Percentiles rank a stretch among this genome's conserved stretches.
phyloP scores from a whole-genome alignment of 2,888 invertebrate genomes.

The Xylocampa areola region DNA sequence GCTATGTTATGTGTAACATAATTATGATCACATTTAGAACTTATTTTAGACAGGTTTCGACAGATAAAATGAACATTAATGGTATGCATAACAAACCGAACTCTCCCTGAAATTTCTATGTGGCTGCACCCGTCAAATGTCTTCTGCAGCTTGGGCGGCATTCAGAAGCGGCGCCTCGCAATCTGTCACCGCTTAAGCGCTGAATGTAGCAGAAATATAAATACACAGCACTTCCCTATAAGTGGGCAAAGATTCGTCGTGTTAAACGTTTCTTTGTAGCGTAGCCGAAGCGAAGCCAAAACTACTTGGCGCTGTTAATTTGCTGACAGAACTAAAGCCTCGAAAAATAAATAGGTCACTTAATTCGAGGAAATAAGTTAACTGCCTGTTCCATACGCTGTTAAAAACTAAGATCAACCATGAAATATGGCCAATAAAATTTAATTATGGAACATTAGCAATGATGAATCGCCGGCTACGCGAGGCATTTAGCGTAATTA shows the following conservation, averaged over 20 bases:
- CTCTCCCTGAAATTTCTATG: constrained; percentile 32
- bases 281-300: constrained; percentile 47
- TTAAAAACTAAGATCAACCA: constrained; percentile 61
- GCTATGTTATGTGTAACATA: no score
- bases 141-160: constrained; percentile 19
- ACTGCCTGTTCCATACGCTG: constrained; percentile 34
- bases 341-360: constrained; percentile 48
- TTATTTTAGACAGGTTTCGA: no score
- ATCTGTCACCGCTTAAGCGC: constrained; percentile 43
- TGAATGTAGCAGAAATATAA: constrained; percentile 45
- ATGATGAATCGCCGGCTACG: constrained; percentile 76
- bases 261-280: constrained; percentile 41
- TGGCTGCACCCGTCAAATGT: constrained; percentile 44
- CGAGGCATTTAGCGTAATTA: constrained; percentile 78
- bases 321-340: constrained; percentile 38
- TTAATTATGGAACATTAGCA: constrained; percentile 80
- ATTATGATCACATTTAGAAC: no score
- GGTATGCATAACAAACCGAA: constrained; percentile 32
- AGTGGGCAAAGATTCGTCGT: constrained; percentile 41
- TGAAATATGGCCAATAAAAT: constrained; percentile 78
- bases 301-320: constrained; percentile 54
- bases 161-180: constrained; percentile 27
- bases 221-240: constrained; percentile 51
- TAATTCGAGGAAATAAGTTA: constrained; percentile 37
- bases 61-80: no score